Conservation (phyloP, 2,888 invertebrate species). For the Yponomeuta cagnagella region DNA sequence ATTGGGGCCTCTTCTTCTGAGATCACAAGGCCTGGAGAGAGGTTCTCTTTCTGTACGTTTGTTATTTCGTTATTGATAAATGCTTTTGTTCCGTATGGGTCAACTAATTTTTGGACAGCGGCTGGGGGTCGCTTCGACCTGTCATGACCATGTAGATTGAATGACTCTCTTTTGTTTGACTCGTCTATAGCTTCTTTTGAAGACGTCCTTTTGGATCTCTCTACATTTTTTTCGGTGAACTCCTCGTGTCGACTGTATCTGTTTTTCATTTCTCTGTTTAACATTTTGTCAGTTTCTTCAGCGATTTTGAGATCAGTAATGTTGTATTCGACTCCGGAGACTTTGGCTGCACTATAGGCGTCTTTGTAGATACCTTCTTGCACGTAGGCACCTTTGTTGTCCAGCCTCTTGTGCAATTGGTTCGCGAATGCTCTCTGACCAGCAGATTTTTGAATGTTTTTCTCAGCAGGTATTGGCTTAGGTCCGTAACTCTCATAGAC, state of each 20-base stretch:
- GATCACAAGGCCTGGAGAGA: slow-evolving; percentile 44
- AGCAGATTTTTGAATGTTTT: slow-evolving; percentile 55
- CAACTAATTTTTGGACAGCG: slow-evolving; percentile 54
- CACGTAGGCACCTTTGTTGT: slow-evolving; percentile 68
- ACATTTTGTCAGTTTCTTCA: slow-evolving; percentile 67
- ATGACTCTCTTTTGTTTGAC: slow-evolving; percentile 43
- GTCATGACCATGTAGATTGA: slow-evolving; percentile 47
- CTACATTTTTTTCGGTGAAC: slow-evolving; percentile 45
- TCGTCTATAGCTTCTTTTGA: slow-evolving; percentile 57
- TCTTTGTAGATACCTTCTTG: slow-evolving; percentile 69
- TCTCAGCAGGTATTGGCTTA: slow-evolving; percentile 60
- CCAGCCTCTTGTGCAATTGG: slow-evolving; percentile 69
- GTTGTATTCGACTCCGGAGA: slow-evolving; percentile 62
- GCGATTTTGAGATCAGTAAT: slow-evolving; percentile 70
- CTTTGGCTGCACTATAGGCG: slow-evolving; percentile 64
- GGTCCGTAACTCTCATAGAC: slow-evolving; percentile 42
- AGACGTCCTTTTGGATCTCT: slow-evolving; percentile 47
- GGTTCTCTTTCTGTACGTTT: slow-evolving; percentile 42
- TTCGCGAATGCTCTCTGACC: slow-evolving; percentile 69
- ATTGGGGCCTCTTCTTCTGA: slow-evolving; percentile 55
- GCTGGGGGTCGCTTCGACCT: slow-evolving; percentile 50
- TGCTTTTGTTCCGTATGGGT: slow-evolving; percentile 59
- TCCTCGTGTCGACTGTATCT: slow-evolving; percentile 60
- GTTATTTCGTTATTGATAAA: slow-evolving; percentile 59
- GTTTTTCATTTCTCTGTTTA: slow-evolving; percentile 60